phyloP scores from a whole-genome alignment of 1,140 invertebrate species.

The Hesperophylax magnus region DNA sequence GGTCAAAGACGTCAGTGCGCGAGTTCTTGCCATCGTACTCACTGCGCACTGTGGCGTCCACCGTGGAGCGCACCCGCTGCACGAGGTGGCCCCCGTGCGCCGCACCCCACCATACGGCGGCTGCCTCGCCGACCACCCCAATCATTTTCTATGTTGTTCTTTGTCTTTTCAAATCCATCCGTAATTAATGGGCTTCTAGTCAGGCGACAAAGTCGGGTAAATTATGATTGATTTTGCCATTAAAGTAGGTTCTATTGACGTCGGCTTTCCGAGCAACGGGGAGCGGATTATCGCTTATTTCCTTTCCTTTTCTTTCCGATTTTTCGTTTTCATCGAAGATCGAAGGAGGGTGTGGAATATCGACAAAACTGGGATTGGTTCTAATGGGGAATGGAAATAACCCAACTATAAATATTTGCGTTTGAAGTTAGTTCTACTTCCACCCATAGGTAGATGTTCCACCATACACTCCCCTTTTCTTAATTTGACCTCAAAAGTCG shows the following conservation, averaged over 20 bases:
- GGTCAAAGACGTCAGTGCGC: slow-evolving; percentile 78
- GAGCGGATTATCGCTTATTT: too few species aligned
- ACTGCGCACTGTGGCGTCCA: slow-evolving; percentile 77
- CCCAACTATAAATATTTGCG: too few species aligned
- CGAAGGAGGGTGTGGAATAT: slow-evolving; percentile 7
- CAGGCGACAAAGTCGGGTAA: neutral
- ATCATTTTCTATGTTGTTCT: slow-evolving; percentile 60
- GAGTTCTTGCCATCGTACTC: slow-evolving; percentile 77
- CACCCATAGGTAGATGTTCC: too few species aligned
- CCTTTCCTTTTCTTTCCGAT: too few species aligned
- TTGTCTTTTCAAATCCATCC: too few species aligned
- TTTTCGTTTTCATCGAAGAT: neutral
- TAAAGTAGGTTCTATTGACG: neutral
- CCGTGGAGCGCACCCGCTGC: slow-evolving; percentile 73
- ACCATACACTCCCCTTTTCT: too few species aligned
- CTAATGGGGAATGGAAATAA: slow-evolving; percentile 1
- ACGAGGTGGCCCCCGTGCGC: slow-evolving; percentile 77
- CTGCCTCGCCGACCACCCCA: slow-evolving; percentile 85
- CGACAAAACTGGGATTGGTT: neutral
- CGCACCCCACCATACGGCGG: slow-evolving; percentile 81
- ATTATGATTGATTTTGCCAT: slow-evolving; percentile 2
- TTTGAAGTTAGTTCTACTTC: too few species aligned
- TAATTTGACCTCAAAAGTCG: too few species aligned
- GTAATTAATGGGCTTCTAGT: too few species aligned
- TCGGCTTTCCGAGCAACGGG: neutral